Conservation (phyloP, 2,113 vertebrate genomes). For the Marcusenius ussheri region DNA sequence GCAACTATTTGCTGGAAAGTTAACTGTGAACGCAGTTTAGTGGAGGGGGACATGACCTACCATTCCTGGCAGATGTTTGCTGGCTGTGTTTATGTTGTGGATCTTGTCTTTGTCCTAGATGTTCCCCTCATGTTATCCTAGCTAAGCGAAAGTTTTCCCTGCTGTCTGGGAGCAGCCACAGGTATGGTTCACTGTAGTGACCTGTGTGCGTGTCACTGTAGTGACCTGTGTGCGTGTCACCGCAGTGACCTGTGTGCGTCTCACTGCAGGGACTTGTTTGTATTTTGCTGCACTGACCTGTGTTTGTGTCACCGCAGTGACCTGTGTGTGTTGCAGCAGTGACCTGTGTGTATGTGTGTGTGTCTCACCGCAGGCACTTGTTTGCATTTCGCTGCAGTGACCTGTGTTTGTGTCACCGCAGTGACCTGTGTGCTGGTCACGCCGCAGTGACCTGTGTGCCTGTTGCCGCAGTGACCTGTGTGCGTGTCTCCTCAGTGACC, state of each 20-base stretch:
- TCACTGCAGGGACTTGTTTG: not conserved
- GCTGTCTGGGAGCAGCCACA: not conserved
- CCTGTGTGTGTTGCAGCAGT: not conserved
- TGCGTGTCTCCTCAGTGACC: not conserved
- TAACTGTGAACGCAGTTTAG: not conserved
- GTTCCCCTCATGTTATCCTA: not conserved
- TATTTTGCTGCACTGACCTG: not conserved
- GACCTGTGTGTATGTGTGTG: too few relatives aligned
- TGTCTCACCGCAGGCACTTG: not conserved
- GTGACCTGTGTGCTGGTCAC: too few relatives aligned
- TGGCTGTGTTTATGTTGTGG: not conserved
- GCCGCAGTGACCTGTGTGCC: not conserved
- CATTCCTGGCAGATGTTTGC: not conserved
- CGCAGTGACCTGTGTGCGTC: too few relatives aligned
- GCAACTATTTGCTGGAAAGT: slow-evolving; percentile 18
- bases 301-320: not conserved
- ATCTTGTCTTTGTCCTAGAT: not conserved
- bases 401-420: too few relatives aligned
- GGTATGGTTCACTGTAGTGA: not conserved
- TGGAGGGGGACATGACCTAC: not conserved
- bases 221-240: too few relatives aligned
- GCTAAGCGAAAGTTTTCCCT: not conserved
- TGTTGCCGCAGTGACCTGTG: not conserved
- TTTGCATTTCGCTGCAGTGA: not conserved
- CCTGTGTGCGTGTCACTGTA: not conserved